phyloP scores from a whole-genome alignment of 1,140 invertebrate genomes.

The Diabrotica undecimpunctata region DNA sequence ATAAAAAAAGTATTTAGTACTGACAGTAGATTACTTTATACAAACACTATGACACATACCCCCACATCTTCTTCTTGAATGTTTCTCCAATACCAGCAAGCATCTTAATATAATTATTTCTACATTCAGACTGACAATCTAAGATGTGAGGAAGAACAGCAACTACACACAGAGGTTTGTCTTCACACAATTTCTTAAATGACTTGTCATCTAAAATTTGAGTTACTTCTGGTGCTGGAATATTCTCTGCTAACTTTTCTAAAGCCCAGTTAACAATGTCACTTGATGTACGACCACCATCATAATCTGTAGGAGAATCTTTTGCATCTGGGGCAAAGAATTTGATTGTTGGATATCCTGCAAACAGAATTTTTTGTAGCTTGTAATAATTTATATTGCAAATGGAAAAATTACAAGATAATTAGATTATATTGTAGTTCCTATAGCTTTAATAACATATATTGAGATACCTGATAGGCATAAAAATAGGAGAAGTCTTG shows the following conservation, averaged over 20 bases:
- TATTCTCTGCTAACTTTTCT: slow-evolving; percentile 80
- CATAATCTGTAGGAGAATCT: slow-evolving; percentile 71
- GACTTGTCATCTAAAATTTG: slow-evolving; percentile 62
- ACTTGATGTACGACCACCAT: slow-evolving; percentile 83
- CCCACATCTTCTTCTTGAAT: slow-evolving; percentile 95
- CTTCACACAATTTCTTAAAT: slow-evolving; percentile 74
- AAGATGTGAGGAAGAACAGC: slow-evolving; percentile 94
- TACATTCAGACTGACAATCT: slow-evolving; percentile 93
- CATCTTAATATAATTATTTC: slow-evolving; percentile 82
- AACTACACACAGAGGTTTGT: slow-evolving; percentile 88
- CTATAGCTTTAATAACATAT: no score
- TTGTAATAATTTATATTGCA: neutral
- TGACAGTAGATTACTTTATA: neutral
- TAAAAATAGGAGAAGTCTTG: no score
- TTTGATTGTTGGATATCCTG: slow-evolving; percentile 94
- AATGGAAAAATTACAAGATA: no score
- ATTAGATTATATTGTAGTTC: no score
- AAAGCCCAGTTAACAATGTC: slow-evolving; percentile 92
- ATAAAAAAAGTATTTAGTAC: no score
- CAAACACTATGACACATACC: slow-evolving; percentile 52
- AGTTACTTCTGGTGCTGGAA: slow-evolving; percentile 85
- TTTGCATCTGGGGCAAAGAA: slow-evolving; percentile 85
- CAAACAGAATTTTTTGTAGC: neutral
- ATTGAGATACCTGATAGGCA: no score
- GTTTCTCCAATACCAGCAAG: slow-evolving; percentile 80